A percentile compares a stretch with the other conserved stretches of the same genome.
Conservation (phyloP, 2,113 vertebrate species). For the Coptodon rendalli region DNA sequence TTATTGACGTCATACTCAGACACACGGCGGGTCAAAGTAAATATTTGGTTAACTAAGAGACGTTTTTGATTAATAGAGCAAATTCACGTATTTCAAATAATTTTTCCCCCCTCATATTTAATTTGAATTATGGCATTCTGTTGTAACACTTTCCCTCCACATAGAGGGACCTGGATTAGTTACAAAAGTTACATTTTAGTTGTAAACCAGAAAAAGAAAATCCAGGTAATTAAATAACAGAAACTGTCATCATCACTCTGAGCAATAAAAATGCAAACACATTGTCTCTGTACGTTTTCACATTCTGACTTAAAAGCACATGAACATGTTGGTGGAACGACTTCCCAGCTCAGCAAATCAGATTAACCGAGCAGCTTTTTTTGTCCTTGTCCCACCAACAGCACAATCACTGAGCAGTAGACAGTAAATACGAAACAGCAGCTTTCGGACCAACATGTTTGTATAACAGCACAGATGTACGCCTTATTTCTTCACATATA, state of each 20-base stretch:
- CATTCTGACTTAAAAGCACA: not conserved
- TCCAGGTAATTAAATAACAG: not conserved
- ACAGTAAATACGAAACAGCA: not conserved
- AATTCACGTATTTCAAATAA: not conserved
- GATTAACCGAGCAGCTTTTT: not conserved
- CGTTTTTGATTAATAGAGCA: not conserved
- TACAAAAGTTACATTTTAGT: not conserved
- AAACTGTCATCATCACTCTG: not conserved
- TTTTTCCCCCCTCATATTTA: not conserved
- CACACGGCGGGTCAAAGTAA: not conserved
- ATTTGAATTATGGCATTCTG: not conserved
- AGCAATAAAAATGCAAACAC: not conserved
- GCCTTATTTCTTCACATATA: not conserved
- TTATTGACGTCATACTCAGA: not conserved
- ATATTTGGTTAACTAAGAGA: not conserved
- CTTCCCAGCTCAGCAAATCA: not conserved
- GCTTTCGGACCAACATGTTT: not conserved
- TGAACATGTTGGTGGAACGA: not conserved
- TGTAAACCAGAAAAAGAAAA: not conserved
- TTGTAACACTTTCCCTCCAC: not conserved
- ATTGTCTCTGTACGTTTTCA: not conserved
- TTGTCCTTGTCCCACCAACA: not conserved
- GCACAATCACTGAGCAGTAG: not conserved
- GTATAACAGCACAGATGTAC: constrained; percentile 11
- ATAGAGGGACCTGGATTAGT: not conserved